phyloP scores from a whole-genome alignment of 2,113 vertebrate species.

The Siphamia tubifer region DNA sequence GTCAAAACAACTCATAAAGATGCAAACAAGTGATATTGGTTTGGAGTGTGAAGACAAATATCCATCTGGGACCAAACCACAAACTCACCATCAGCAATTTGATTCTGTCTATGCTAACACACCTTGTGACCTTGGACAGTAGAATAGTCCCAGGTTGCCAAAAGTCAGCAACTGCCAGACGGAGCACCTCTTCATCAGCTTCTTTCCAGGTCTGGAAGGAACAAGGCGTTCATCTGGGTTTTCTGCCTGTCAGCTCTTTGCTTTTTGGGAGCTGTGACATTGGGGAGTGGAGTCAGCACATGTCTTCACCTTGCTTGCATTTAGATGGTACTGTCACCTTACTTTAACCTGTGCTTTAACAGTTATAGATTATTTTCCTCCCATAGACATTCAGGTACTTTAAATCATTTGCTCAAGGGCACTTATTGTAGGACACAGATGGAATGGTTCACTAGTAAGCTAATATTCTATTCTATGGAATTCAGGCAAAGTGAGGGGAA shows the following conservation, averaged over 20 bases:
- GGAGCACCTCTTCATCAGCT: conserved; percentile 58
- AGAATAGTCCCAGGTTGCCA: conserved; percentile 45
- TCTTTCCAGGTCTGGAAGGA: conserved; percentile 35
- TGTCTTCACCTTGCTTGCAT: conserved; percentile 46
- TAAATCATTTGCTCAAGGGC: neutral
- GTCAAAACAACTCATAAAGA: conserved; percentile 39
- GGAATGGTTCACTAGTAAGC: neutral
- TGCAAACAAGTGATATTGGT: conserved; percentile 29
- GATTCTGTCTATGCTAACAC: conserved; percentile 54
- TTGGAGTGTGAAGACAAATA: conserved; percentile 27
- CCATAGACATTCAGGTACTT: neutral
- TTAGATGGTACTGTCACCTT: conserved; percentile 37
- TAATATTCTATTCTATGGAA: neutral
- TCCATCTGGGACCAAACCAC: neutral
- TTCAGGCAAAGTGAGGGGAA: neutral
- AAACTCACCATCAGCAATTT: conserved; percentile 61
- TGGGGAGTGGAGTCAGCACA: conserved; percentile 66
- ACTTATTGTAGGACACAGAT: neutral
- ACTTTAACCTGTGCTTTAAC: conserved; percentile 15
- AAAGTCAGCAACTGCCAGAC: conserved; percentile 66
- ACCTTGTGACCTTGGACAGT: conserved; percentile 57
- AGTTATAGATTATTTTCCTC: conserved; percentile 29
- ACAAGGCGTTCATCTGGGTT: conserved; percentile 56
- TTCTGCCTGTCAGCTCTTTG: conserved; percentile 75
- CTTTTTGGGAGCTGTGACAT: conserved; percentile 42